phyloP scores from a whole-genome alignment of 2,797 vertebrate genomes.

The Darevskia mixta region DNA sequence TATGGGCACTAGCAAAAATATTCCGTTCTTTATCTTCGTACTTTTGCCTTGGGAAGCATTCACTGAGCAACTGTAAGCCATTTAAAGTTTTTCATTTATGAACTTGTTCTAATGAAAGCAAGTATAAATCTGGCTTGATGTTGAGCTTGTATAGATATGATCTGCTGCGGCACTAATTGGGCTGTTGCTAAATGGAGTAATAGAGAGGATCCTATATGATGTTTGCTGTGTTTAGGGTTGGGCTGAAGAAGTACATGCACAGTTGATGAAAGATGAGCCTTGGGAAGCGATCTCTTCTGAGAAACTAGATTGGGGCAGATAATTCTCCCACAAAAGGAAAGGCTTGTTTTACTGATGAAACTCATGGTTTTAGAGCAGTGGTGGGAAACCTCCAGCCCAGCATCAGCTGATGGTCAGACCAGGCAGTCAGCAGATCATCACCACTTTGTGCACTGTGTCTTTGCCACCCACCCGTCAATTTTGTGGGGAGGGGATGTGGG shows the following conservation, averaged over 20 bases:
- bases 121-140: not conserved
- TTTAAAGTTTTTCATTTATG: not conserved
- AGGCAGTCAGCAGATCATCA: too few species aligned
- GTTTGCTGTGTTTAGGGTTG: not conserved
- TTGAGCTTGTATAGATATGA: not conserved
- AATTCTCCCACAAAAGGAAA: not conserved
- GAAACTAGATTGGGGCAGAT: not conserved
- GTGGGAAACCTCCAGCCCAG: not conserved
- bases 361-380: not conserved
- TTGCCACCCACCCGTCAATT: too few species aligned
- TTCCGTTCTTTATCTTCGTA: not conserved
- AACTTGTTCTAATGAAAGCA: not conserved
- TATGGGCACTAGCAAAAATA: not conserved
- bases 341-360: not conserved
- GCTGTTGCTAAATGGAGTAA: not conserved
- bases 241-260: not conserved
- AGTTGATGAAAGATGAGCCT: not conserved
- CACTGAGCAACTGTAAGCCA: conserved; percentile 10
- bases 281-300: conserved; percentile 2
- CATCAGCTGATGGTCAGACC: too few species aligned
- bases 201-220: not conserved
- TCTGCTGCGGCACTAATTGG: not conserved
- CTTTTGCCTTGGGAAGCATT: not conserved
- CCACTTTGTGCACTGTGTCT: too few species aligned
- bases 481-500: too few species aligned